phyloP scores from a whole-genome alignment of 2,888 invertebrate genomes.

The Helicoverpa assulta region DNA sequence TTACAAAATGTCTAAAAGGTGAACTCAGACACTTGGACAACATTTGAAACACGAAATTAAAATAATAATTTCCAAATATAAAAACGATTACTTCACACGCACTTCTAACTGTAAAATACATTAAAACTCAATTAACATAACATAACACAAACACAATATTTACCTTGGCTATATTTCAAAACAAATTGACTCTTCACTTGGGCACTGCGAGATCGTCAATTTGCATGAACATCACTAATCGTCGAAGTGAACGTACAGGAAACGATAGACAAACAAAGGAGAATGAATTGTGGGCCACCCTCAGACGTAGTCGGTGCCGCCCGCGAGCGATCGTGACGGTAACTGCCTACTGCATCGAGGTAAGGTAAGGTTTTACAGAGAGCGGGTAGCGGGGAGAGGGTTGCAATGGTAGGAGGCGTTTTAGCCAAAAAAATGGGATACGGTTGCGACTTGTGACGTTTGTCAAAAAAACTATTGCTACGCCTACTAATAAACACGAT shows the following conservation, averaged over 20 bases:
- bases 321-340: conserved; percentile 82
- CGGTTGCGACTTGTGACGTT: not conserved
- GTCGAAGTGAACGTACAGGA: conserved; percentile 74
- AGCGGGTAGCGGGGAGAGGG: conserved; percentile 39
- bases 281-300: conserved; percentile 86
- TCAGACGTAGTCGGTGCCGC: conserved; percentile 77
- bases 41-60: not conserved
- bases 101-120: not conserved
- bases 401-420: not conserved
- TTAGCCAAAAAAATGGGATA: not conserved
- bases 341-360: conserved; percentile 78
- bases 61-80: not conserved
- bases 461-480: not conserved
- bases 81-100: not conserved
- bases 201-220: conserved; percentile 44
- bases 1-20: not conserved
- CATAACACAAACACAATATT: not conserved
- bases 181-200: conserved; percentile 39
- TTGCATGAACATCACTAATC: conserved; percentile 67
- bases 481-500: not conserved
- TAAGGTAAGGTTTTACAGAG: conserved; percentile 37
- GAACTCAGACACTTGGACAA: not conserved
- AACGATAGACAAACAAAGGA: conserved; percentile 83
- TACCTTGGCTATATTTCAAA: conserved; percentile 2
- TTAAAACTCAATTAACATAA: conserved; percentile 3